Evolutionary conservation across 2,797 vertebrate genomes (phyloP).

Genomic region (Poecilia picta): DNA sequence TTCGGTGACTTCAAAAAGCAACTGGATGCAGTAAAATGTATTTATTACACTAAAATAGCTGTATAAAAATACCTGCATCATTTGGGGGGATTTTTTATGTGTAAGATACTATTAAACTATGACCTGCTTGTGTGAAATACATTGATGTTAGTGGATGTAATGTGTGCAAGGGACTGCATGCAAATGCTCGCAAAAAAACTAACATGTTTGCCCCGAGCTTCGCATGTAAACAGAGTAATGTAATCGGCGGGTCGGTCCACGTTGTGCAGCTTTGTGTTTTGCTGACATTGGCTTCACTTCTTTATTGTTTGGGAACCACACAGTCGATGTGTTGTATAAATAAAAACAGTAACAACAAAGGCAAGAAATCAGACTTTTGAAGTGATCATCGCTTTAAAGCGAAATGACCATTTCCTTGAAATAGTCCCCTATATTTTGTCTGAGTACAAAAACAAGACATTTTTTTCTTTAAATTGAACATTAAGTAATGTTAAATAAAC

Average conservation of each 20-base stretch:
- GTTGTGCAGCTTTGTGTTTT: background rate
- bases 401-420: background rate
- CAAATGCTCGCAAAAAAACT: background rate
- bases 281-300: background rate
- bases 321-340: background rate
- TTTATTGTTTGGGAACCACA: background rate
- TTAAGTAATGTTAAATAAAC: background rate
- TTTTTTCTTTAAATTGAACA: background rate
- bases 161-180: no score
- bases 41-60: background rate
- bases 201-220: background rate
- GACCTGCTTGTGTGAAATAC: background rate
- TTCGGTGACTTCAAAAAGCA: background rate
- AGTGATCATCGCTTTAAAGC: background rate
- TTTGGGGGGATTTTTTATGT: background rate
- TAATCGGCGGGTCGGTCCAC: background rate
- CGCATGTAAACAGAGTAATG: conserved; percentile 9
- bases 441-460: background rate
- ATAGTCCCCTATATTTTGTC: background rate
- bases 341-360: conserved; percentile 4
- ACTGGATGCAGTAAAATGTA: background rate
- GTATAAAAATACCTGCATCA: background rate
- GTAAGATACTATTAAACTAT: background rate
- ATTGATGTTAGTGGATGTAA: background rate
- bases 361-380: background rate